phyloP scores from a whole-genome alignment of 2,888 invertebrate genomes.

The Helleia helle region DNA sequence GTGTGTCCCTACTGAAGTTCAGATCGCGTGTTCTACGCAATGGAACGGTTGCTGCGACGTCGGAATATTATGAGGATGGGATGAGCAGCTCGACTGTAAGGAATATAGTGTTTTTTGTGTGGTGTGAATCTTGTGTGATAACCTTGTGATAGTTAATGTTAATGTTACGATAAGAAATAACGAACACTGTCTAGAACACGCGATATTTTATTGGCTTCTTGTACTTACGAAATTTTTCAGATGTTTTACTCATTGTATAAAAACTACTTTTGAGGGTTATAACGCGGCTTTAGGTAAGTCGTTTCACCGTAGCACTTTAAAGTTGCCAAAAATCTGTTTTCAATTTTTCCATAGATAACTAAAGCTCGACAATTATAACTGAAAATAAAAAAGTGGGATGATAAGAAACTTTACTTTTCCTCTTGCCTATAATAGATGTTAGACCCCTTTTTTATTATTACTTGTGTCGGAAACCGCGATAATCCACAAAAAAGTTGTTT shows the following conservation, averaged over 20 bases:
- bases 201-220: constrained; percentile 61
- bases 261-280: background rate
- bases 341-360: too few relatives aligned
- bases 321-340: too few relatives aligned
- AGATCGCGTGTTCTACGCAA: constrained; percentile 71
- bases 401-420: too few relatives aligned
- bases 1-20: constrained; percentile 77
- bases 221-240: constrained; percentile 43
- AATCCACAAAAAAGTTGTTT: too few relatives aligned
- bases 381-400: too few relatives aligned
- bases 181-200: constrained; percentile 64
- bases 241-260: background rate
- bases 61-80: constrained; percentile 71
- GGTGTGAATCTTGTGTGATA: constrained; percentile 31
- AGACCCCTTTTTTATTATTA: too few relatives aligned
- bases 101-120: constrained; percentile 8
- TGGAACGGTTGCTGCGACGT: constrained; percentile 64
- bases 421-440: too few relatives aligned
- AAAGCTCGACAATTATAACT: too few relatives aligned
- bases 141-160: constrained; percentile 54
- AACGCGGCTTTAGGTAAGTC: too few relatives aligned
- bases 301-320: too few relatives aligned
- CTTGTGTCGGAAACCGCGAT: too few relatives aligned
- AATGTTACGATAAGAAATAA: constrained; percentile 34
- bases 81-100: constrained; percentile 19